phyloP scores from a whole-genome alignment of 2,113 vertebrate genomes.

The Spizaetus ornatus region DNA sequence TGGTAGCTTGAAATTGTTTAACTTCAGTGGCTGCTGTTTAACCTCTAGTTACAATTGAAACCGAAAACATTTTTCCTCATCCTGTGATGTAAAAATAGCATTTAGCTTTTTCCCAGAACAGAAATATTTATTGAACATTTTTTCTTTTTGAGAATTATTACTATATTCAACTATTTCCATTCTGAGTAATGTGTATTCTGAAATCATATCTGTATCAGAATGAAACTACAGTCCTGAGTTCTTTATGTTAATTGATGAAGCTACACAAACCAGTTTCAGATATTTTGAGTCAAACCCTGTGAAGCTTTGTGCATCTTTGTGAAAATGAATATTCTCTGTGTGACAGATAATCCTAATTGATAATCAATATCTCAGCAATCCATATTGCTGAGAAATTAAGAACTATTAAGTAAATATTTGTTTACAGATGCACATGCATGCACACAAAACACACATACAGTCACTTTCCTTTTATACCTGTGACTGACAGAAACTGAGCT shows the following conservation, averaged over 20 bases:
- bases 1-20: neutral
- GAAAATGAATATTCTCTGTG: neutral
- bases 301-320: neutral
- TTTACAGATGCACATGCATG: neutral
- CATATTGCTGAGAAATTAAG: neutral
- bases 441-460: neutral
- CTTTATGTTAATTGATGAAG: neutral
- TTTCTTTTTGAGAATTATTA: neutral
- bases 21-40: neutral
- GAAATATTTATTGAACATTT: neutral
- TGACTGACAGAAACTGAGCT: neutral
- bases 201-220: neutral
- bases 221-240: neutral
- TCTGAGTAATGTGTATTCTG: neutral
- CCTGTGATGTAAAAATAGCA: neutral
- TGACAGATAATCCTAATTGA: neutral
- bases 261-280: neutral
- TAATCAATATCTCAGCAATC: neutral
- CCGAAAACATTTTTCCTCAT: neutral
- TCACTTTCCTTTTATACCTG: neutral
- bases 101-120: neutral
- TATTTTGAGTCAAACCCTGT: neutral
- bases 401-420: neutral
- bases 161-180: neutral
- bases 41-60: neutral